phyloP scores from a whole-genome alignment of 1,140 invertebrate genomes.

The Megalopta genalis region DNA sequence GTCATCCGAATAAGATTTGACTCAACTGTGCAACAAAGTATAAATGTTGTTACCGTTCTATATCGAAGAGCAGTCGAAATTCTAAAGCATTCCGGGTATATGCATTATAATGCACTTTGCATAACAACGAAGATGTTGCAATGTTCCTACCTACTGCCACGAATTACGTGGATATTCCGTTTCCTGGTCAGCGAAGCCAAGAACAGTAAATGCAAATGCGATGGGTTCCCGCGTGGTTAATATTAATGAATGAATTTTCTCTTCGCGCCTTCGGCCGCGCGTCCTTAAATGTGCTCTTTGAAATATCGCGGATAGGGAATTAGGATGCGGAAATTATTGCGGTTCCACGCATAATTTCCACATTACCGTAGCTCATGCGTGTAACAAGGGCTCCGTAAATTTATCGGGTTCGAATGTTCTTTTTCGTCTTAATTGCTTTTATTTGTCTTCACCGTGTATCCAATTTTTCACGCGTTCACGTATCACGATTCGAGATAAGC shows the following conservation, averaged over 20 bases:
- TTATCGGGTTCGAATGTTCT: not conserved
- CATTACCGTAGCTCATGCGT: slow-evolving; percentile 28
- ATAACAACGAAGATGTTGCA: slow-evolving; percentile 36
- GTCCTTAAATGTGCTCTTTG: slow-evolving; percentile 28
- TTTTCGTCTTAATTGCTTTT: not conserved
- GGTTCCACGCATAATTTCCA: slow-evolving; percentile 20
- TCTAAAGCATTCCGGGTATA: not conserved
- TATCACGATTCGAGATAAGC: not conserved
- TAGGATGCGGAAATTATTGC: slow-evolving; percentile 30
- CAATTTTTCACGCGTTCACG: not conserved
- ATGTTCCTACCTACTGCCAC: slow-evolving; percentile 41
- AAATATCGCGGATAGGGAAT: slow-evolving; percentile 27
- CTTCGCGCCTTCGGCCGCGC: slow-evolving; percentile 37
- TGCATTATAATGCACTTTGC: slow-evolving; percentile 36
- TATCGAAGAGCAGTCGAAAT: not conserved
- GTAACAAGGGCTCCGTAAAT: slow-evolving; percentile 20
- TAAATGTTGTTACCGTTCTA: too few species aligned
- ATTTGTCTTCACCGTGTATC: not conserved
- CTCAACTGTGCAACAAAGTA: too few species aligned
- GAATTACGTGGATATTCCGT: slow-evolving; percentile 50
- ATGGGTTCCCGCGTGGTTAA: slow-evolving; percentile 47
- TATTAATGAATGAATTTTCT: slow-evolving; percentile 53
- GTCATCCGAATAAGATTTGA: too few species aligned
- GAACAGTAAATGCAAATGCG: slow-evolving; percentile 52
- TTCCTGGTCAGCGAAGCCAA: slow-evolving; percentile 49